Percentiles rank a stretch among this genome's conserved stretches.
Conservation (phyloP, 2,888 invertebrate species). For the Coenonympha glycerion region DNA sequence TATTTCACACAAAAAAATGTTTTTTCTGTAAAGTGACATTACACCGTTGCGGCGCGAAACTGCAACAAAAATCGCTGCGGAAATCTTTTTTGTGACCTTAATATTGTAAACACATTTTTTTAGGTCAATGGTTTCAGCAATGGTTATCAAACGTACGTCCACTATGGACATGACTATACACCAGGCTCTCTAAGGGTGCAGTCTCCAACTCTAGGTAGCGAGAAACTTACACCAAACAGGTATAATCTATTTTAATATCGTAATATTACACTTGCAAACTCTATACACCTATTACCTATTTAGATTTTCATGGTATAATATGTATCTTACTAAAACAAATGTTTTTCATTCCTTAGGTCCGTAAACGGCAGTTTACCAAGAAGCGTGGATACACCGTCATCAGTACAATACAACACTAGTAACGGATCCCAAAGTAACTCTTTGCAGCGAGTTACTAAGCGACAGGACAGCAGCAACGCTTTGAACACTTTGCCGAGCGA, state of each 20-base stretch:
- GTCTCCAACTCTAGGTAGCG: slow-evolving; percentile 68
- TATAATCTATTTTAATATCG: slow-evolving; percentile 32
- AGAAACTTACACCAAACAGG: slow-evolving; percentile 68
- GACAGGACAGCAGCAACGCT: slow-evolving; percentile 61
- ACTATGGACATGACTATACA: slow-evolving; percentile 91
- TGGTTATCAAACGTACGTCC: slow-evolving; percentile 91
- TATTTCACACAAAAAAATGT: no score
- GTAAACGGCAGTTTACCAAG: slow-evolving; percentile 66
- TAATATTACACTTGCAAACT: background rate
- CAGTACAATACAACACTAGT: slow-evolving; percentile 56
- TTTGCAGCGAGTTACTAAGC: slow-evolving; percentile 52
- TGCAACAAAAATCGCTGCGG: no score
- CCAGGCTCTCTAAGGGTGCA: slow-evolving; percentile 82
- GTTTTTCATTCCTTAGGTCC: slow-evolving; percentile 45
- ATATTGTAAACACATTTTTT: no score
- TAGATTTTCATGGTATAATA: no score
- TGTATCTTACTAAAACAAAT: no score
- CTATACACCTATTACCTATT: no score
- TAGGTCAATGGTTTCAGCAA: slow-evolving; percentile 89
- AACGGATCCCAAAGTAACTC: slow-evolving; percentile 66
- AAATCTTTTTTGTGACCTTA: no score
- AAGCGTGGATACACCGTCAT: slow-evolving; percentile 60
- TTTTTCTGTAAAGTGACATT: no score
- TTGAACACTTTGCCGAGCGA: slow-evolving; percentile 60
- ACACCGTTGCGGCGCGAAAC: no score